These are phyloP conservation scores for Hesperophylax magnus DNA, from an alignment of 1,140 invertebrate species.

Conservation along the genomic window DNA sequence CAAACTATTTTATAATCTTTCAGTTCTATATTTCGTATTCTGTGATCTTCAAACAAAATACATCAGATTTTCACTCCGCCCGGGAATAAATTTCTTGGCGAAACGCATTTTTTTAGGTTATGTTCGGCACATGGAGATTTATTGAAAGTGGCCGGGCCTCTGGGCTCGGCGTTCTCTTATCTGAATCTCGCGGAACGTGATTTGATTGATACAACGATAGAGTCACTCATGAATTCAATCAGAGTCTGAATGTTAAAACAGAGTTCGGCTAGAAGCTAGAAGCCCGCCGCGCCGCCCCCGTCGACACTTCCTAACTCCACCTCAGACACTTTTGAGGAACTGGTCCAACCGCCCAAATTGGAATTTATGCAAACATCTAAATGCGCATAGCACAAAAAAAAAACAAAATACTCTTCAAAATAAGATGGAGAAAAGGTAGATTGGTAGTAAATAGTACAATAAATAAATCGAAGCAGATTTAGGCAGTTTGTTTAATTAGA, in stretches of 20 bases:
- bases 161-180: neutral
- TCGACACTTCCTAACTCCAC: neutral
- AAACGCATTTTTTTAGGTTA: constrained; percentile 29
- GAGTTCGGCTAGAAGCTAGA: too few relatives aligned
- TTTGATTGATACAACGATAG: constrained; percentile 50
- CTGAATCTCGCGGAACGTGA: constrained; percentile 39
- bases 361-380: constrained; percentile 9
- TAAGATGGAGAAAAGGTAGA: too few relatives aligned
- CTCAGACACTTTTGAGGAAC: neutral
- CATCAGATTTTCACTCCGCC: neutral
- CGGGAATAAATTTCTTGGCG: neutral
- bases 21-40: neutral
- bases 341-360: neutral
- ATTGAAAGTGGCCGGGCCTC: constrained; percentile 39
- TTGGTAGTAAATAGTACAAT: too few relatives aligned
- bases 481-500: too few relatives aligned
- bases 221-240: constrained; percentile 47
- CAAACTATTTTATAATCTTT: too few relatives aligned
- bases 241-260: neutral
- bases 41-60: neutral
- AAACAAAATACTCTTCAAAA: too few relatives aligned
- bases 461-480: too few relatives aligned
- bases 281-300: too few relatives aligned
- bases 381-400: too few relatives aligned
- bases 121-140: constrained; percentile 49